Evolutionary conservation across 1,140 invertebrate species (phyloP).

Genomic region (Lepidurus couesii): DNA sequence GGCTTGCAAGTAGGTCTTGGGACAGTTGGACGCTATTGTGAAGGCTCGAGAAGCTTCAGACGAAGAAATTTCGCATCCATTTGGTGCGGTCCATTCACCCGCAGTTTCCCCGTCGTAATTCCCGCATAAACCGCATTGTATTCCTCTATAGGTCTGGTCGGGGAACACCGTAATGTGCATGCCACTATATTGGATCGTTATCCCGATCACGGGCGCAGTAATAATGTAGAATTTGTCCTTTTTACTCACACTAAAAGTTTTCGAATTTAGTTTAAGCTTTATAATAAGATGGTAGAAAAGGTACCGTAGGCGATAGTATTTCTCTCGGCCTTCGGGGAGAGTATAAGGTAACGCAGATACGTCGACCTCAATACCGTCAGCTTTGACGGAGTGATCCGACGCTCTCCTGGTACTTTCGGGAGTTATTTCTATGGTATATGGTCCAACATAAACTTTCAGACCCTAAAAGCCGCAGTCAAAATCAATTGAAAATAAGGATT

Average conservation of each 20-base stretch:
- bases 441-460: conserved; percentile 35
- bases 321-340: conserved; percentile 31
- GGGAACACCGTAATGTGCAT: conserved; percentile 30
- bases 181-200: conserved; percentile 29
- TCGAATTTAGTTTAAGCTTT: neutral
- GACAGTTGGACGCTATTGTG: conserved; percentile 18
- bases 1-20: neutral
- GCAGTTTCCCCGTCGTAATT: conserved; percentile 29
- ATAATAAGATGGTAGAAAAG: neutral
- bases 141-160: conserved; percentile 11
- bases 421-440: conserved; percentile 34
- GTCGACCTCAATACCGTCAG: conserved; percentile 32
- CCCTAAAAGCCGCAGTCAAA: conserved; percentile 17
- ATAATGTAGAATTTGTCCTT: conserved; percentile 29
- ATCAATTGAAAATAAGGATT: neutral
- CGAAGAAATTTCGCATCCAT: conserved; percentile 24
- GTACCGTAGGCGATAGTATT: conserved; percentile 27
- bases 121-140: conserved; percentile 32
- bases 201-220: conserved; percentile 27
- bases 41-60: neutral
- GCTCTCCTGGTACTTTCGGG: conserved; percentile 29
- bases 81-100: conserved; percentile 23
- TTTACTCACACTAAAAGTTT: neutral
- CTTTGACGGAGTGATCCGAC: conserved; percentile 22
- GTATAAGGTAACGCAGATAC: conserved; percentile 12